Evolutionary conservation across 2,113 vertebrate species (phyloP).

Genomic region (Sterrhoptilus dennistouni): DNA sequence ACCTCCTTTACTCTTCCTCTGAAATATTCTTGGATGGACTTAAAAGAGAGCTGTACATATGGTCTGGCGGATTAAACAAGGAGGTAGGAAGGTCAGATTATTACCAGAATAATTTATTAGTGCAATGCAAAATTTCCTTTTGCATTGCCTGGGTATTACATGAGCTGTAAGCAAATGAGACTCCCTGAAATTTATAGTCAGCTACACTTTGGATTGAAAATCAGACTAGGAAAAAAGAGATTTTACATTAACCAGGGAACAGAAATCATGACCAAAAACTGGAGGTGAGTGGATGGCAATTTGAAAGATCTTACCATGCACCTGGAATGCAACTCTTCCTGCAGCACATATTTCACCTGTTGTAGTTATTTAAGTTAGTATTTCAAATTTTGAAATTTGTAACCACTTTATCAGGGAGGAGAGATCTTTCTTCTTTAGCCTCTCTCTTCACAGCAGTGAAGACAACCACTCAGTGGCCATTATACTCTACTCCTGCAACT

Average conservation of each 20-base stretch:
- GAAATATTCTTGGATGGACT: conserved; percentile 73
- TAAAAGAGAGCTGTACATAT: conserved; percentile 73
- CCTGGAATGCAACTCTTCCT: neutral
- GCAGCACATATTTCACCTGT: neutral
- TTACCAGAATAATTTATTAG: conserved; percentile 69
- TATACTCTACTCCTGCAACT: neutral
- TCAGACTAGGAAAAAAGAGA: neutral
- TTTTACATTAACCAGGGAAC: neutral
- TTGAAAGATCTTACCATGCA: neutral
- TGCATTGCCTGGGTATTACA: conserved; percentile 28
- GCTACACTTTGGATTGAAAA: conserved; percentile 31
- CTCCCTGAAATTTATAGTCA: neutral
- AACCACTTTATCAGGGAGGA: neutral
- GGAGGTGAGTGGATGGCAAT: neutral
- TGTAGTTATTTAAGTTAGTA: neutral
- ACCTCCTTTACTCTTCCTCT: conserved; percentile 52
- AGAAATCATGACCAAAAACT: neutral
- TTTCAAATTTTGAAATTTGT: neutral
- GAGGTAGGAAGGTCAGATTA: conserved; percentile 35
- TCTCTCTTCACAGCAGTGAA: neutral
- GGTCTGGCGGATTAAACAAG: conserved; percentile 63
- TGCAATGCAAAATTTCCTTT: too few species aligned
- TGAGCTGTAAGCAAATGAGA: conserved; percentile 42
- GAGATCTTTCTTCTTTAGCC: neutral
- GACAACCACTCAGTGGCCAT: neutral